Conservation (phyloP, 2,888 invertebrate genomes). For the Nasonovia ribisnigri region DNA sequence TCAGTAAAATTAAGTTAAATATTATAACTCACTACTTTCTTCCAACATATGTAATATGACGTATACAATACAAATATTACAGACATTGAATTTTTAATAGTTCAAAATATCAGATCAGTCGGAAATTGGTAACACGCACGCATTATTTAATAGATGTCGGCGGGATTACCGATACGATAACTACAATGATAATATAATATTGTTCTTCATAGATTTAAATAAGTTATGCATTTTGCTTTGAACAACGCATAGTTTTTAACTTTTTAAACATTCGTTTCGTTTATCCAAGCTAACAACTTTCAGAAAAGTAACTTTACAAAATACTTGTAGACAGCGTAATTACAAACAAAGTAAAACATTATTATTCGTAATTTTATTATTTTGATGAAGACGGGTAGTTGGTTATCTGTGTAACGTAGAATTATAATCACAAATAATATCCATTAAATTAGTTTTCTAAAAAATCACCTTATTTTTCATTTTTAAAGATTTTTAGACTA, state of each 20-base stretch:
- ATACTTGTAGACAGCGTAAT: slow-evolving; percentile 14
- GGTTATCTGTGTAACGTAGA: neutral
- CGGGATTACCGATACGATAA: neutral
- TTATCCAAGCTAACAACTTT: neutral
- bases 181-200: neutral
- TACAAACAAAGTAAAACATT: slow-evolving; percentile 30
- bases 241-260: neutral
- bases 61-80: neutral
- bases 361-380: neutral
- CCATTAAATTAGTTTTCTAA: neutral
- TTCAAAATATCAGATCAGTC: neutral
- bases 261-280: slow-evolving; percentile 23
- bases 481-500: neutral
- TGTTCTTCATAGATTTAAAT: neutral
- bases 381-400: neutral
- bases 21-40: neutral
- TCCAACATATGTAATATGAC: neutral
- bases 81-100: neutral
- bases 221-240: neutral
- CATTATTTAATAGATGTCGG: neutral
- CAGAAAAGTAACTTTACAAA: neutral
- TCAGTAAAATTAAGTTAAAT: neutral
- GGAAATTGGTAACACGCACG: neutral
- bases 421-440: neutral
- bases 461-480: neutral